Evolutionary conservation across 2,113 vertebrate species (phyloP).

Genomic region (Caranx ignobilis): DNA sequence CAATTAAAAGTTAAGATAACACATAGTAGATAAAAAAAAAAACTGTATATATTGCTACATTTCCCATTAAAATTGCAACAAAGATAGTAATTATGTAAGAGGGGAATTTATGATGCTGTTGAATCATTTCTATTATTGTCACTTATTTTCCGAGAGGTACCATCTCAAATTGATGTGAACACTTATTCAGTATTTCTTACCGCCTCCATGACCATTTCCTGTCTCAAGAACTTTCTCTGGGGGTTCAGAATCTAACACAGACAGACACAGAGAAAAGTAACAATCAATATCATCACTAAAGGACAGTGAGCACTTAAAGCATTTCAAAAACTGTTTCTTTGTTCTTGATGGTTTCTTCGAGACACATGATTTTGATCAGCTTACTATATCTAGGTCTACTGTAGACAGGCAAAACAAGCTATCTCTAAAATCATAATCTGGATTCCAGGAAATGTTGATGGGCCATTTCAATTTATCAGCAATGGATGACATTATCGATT

Average conservation of each 20-base stretch:
- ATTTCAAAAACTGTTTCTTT: not conserved
- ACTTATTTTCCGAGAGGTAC: not conserved
- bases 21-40: not conserved
- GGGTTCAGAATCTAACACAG: constrained; percentile 92
- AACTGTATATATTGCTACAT: not conserved
- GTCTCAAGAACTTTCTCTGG: constrained; percentile 94
- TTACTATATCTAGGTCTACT: not conserved
- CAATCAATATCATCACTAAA: not conserved
- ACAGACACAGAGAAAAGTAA: constrained; percentile 1
- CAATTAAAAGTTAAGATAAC: not conserved
- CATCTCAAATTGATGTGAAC: not conserved
- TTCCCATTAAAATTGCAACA: not conserved
- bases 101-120: not conserved
- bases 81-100: not conserved
- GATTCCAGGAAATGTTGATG: not conserved
- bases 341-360: not conserved
- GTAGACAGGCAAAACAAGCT: not conserved
- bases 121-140: not conserved
- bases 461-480: too few relatives aligned
- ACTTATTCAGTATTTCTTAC: constrained; percentile 82
- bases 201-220: constrained; percentile 98
- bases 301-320: not conserved
- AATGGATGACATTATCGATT: too few relatives aligned
- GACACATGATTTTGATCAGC: not conserved
- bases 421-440: not conserved